A percentile compares a stretch with the other conserved stretches of the same genome.
phyloP scores from a whole-genome alignment of 2,797 vertebrate genomes.

The Pterois miles region DNA sequence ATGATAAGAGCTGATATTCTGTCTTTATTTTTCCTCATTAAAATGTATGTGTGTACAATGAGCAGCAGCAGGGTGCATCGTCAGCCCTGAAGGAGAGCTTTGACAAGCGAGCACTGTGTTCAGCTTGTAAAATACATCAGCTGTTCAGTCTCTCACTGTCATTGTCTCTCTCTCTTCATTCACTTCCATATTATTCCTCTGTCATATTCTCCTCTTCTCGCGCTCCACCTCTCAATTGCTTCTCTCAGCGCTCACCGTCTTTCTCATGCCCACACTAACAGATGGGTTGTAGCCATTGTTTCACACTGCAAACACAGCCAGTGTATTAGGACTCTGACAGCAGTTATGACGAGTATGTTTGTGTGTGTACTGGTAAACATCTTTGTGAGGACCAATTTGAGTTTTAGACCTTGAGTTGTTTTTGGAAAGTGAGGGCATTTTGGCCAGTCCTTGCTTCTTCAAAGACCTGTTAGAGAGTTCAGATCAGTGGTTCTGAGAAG shows the following conservation, averaged over 20 bases:
- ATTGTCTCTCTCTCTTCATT: constrained; percentile 19
- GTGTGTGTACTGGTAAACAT: neutral
- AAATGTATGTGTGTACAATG: neutral
- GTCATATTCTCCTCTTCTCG: constrained; percentile 8
- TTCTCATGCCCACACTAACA: constrained; percentile 59
- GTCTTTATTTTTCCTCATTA: constrained; percentile 6
- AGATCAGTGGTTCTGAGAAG: no score
- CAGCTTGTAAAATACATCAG: constrained; percentile 21
- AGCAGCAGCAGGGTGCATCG: constrained; percentile 9
- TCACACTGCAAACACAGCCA: constrained; percentile 35
- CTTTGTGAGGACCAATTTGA: neutral
- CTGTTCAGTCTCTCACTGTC: constrained; percentile 5
- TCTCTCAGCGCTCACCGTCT: constrained; percentile 11
- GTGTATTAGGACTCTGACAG: constrained; percentile 28
- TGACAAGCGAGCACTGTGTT: constrained; percentile 8
- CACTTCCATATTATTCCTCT: neutral
- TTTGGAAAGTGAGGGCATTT: no score
- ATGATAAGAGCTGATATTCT: neutral
- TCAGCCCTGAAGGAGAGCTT: constrained; percentile 21
- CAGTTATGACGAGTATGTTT: neutral
- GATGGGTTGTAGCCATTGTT: constrained; percentile 55
- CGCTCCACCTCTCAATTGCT: constrained; percentile 2
- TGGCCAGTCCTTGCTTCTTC: no score
- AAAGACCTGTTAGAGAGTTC: no score
- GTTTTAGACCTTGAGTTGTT: no score